A percentile compares a stretch with the other conserved stretches of the same genome.
These are phyloP conservation scores for Saccostrea glomerata DNA, from an alignment of 1,140 invertebrate species.

Conservation along the genomic window DNA sequence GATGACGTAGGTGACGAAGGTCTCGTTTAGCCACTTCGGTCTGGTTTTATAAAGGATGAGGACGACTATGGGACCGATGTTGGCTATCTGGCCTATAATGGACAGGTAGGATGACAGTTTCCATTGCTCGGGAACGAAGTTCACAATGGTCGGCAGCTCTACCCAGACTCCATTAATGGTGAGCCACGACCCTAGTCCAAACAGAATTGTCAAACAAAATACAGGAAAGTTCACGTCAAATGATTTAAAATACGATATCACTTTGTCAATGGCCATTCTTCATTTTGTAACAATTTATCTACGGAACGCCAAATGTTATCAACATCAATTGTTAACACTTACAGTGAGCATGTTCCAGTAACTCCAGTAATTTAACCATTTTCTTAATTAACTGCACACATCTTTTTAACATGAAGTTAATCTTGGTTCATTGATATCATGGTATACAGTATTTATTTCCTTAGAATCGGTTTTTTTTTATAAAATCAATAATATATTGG, in stretches of 20 bases:
- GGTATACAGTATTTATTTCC: too few relatives aligned
- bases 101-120: conserved; percentile 90
- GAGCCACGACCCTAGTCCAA: conserved; percentile 91
- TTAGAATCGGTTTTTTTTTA: too few relatives aligned
- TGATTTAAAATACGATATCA: background rate
- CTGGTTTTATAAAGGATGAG: conserved; percentile 80
- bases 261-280: background rate
- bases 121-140: conserved; percentile 91
- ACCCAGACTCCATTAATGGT: conserved; percentile 93
- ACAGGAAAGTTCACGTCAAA: conserved; percentile 51
- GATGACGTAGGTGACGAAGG: conserved; percentile 83
- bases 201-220: conserved; percentile 83
- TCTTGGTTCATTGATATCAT: too few relatives aligned
- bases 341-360: too few relatives aligned
- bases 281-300: background rate
- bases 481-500: too few relatives aligned
- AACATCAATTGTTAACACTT: too few relatives aligned
- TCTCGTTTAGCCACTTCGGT: conserved; percentile 77
- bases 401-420: too few relatives aligned
- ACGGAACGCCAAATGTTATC: too few relatives aligned
- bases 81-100: conserved; percentile 87
- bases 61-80: conserved; percentile 89
- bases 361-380: too few relatives aligned
- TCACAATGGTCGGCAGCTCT: conserved; percentile 90
- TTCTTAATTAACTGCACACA: too few relatives aligned